Percentiles rank a stretch among this genome's conserved stretches.
phyloP scores from a whole-genome alignment of 2,113 vertebrate genomes.

The Semicossyphus pulcher region DNA sequence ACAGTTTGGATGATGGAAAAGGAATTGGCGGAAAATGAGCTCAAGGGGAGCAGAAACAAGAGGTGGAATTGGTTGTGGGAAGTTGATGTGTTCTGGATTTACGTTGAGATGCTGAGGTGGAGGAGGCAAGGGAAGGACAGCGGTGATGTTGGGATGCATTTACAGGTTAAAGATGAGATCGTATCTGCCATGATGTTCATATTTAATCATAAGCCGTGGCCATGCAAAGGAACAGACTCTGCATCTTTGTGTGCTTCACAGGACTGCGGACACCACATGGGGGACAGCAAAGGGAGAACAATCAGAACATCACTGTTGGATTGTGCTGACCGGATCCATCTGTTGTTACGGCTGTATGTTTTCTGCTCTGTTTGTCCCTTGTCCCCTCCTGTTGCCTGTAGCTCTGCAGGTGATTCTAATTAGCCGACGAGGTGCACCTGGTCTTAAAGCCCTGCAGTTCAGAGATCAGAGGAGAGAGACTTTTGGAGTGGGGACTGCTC shows the following conservation, averaged over 20 bases:
- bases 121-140: constrained; percentile 48
- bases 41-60: constrained; percentile 51
- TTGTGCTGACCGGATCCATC: constrained; percentile 10
- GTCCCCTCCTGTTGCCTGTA: no score
- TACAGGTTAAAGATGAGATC: constrained; percentile 49
- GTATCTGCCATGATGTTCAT: background rate
- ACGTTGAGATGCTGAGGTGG: constrained; percentile 51
- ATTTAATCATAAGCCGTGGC: constrained; percentile 2
- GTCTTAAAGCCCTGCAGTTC: no score
- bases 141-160: constrained; percentile 23
- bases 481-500: no score
- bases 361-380: no score
- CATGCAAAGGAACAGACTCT: background rate
- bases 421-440: no score
- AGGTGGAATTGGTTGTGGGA: constrained; percentile 51
- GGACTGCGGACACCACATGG: background rate
- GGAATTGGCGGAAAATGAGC: constrained; percentile 68
- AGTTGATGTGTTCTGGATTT: constrained; percentile 55
- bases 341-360: no score
- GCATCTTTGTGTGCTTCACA: background rate
- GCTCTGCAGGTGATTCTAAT: no score
- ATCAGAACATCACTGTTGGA: background rate
- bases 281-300: background rate
- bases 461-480: no score
- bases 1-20: constrained; percentile 57